Base-by-base conservation (phyloP, 2,113 vertebrate species). In the Hydrolagus affinis region DNA sequence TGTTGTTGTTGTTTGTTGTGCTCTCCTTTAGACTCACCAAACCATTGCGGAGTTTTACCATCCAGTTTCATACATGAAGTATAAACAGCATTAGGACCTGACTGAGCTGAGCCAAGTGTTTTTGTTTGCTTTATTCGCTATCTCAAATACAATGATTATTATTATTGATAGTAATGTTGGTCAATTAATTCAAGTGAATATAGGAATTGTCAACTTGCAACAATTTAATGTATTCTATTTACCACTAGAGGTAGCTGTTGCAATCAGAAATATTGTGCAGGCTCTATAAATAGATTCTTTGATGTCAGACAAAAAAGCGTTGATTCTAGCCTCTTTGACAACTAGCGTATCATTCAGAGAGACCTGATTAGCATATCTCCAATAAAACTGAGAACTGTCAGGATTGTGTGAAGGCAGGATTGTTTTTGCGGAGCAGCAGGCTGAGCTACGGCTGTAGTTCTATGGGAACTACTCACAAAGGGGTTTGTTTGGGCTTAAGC, bases 201-300 rank as follows among this genome's bases (percentile, higher is more conserved):
- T 74, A 44, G 2, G 30, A 32, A 75, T 75, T 75, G 44, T 44
- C 44, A 44, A 75, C 21, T 15, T 19, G 4, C 73, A 75, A 19
- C 32, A 56, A 44, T 8, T 21, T 75, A 44, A 21, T 75, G 11
- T 75, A 8, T 17, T 19, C 73, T 4, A 17, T 75, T 56, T 19
- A 75, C 73, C 73, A 56, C 73, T 56, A 75, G 73, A 75, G 73
- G 73, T 75, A n/a, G 73, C 73, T 75, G 73, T 56, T 75, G 56
- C 32, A 75, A 75, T 30, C 73, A 21, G 32, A 3, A 56, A 56
- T 8, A 44, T 44, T 75, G 17, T 19, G 11, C 73, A 56, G 21
- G 2, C 32, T 19, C 32, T 75, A 10, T n/a, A 56, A 72, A 75
- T 75, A 56, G 73, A 30, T 75, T 75, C 32, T 56, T 75, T 75